These are phyloP conservation scores for Lomographa bimaculata DNA, from an alignment of 2,888 invertebrate genomes.

Conservation along the genomic window DNA sequence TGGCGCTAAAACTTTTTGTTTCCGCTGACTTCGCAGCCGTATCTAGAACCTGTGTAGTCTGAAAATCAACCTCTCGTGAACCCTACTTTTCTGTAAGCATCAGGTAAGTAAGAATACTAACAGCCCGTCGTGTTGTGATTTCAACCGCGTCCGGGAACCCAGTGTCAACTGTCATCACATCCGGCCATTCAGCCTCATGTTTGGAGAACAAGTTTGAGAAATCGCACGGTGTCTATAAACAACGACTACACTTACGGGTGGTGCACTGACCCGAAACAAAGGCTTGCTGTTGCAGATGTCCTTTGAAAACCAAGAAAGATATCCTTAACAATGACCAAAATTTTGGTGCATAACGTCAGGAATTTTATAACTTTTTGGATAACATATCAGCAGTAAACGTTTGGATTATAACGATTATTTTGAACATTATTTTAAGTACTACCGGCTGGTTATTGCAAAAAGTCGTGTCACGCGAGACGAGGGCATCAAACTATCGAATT, in stretches of 20 bases:
- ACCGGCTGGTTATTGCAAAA: no score
- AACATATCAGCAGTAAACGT: no score
- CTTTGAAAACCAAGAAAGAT: no score
- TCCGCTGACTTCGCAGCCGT: constrained; percentile 32
- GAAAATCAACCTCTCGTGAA: constrained; percentile 59
- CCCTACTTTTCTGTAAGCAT: constrained; percentile 36
- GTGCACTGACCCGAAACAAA: constrained; percentile 13
- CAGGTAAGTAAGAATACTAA: constrained; percentile 3
- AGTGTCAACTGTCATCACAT: constrained; percentile 41
- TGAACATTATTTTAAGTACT: no score
- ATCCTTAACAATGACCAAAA: no score
- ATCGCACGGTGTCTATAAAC: constrained; percentile 13
- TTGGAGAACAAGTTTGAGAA: constrained; percentile 17
- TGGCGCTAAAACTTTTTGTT: no score
- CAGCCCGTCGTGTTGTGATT: constrained; percentile 25
- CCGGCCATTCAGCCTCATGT: constrained; percentile 43
- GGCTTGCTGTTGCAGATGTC: no score
- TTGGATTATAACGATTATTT: no score
- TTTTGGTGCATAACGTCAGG: no score
- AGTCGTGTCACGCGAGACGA: no score
- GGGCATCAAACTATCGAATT: no score
- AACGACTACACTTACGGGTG: constrained; percentile 7
- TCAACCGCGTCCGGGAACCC: constrained; percentile 38
- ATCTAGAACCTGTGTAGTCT: constrained; percentile 39
- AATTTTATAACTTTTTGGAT: no score